These are phyloP conservation scores for Scaptodrosophila latifasciaeformis DNA, from an alignment of 2,888 invertebrate genomes.

Conservation along the genomic window DNA sequence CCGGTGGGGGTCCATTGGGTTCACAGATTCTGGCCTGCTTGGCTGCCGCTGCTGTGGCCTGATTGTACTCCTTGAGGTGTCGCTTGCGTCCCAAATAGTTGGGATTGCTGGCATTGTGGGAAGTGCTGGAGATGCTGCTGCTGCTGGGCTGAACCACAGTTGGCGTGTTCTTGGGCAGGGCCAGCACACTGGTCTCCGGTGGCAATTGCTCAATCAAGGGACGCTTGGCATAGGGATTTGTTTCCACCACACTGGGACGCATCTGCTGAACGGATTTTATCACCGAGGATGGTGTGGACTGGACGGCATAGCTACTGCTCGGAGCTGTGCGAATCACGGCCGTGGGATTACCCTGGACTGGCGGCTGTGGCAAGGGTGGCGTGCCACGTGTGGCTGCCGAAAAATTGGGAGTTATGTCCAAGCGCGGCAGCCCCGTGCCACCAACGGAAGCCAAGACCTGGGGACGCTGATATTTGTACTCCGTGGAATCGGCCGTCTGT, in stretches of 20 bases:
- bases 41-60: slow-evolving; percentile 41
- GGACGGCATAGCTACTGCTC: slow-evolving; percentile 7
- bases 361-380: neutral
- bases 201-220: slow-evolving; percentile 44
- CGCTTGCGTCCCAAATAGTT: slow-evolving; percentile 67
- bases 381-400: slow-evolving; percentile 47
- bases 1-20: slow-evolving; percentile 1
- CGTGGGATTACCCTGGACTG: slow-evolving; percentile 9
- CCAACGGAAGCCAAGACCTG: neutral
- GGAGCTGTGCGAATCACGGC: slow-evolving; percentile 43
- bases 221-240: slow-evolving; percentile 64
- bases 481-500: slow-evolving; percentile 91
- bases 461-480: slow-evolving; percentile 70
- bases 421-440: slow-evolving; percentile 79
- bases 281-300: slow-evolving; percentile 30
- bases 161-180: slow-evolving; percentile 26
- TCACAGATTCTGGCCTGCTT: slow-evolving; percentile 46
- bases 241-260: slow-evolving; percentile 69
- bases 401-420: slow-evolving; percentile 87
- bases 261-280: slow-evolving; percentile 58
- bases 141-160: slow-evolving; percentile 11
- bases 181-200: slow-evolving; percentile 53
- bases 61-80: slow-evolving; percentile 67
- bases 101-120: slow-evolving; percentile 39
- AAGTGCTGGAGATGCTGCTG: slow-evolving; percentile 7